These are phyloP conservation scores for Cryptus viduatorius DNA, from an alignment of 2,888 invertebrate species.

Conservation along the genomic window DNA sequence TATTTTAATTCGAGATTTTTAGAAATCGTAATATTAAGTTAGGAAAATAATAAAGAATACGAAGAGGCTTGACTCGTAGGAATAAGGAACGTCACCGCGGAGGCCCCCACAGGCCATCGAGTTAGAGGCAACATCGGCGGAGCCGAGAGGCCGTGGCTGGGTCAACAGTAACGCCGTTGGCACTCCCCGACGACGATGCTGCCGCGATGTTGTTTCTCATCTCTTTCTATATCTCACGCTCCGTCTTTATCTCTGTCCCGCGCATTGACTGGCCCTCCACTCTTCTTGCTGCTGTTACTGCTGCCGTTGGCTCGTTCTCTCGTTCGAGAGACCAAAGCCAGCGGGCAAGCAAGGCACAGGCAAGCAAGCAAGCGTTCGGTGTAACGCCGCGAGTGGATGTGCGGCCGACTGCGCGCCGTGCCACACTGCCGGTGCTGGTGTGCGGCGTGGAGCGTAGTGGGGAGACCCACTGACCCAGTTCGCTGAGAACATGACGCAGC, in stretches of 20 bases:
- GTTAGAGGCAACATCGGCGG: constrained; percentile 20
- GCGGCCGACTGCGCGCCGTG: constrained; percentile 56
- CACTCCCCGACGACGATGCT: constrained; percentile 80
- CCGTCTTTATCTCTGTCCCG: constrained; percentile 36
- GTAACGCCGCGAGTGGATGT: constrained; percentile 62
- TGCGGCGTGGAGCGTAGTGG: constrained; percentile 84
- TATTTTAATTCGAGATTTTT: neutral
- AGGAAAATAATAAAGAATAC: neutral
- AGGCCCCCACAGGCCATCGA: constrained; percentile 38
- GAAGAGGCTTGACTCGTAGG: constrained; percentile 69
- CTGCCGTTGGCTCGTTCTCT: constrained; percentile 64
- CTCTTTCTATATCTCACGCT: constrained; percentile 61
- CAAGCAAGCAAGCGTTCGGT: constrained; percentile 34
- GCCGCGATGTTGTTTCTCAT: constrained; percentile 54
- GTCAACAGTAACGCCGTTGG: constrained; percentile 84
- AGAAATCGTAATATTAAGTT: neutral
- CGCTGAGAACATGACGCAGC: constrained; percentile 85
- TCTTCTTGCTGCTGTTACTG: constrained; percentile 3
- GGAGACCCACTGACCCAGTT: constrained; percentile 95
- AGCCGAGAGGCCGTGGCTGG: constrained; percentile 75
- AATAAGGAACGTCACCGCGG: constrained; percentile 49
- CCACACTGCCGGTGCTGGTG: constrained; percentile 63
- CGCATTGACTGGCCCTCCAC: constrained; percentile 6
- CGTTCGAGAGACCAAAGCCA: constrained; percentile 43
- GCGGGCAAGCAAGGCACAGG: constrained; percentile 55